Evolutionary conservation across 2,888 invertebrate genomes (phyloP), one percentile per base, ranked within the genome.

Genomic region (Xestia ashworthii): DNA sequence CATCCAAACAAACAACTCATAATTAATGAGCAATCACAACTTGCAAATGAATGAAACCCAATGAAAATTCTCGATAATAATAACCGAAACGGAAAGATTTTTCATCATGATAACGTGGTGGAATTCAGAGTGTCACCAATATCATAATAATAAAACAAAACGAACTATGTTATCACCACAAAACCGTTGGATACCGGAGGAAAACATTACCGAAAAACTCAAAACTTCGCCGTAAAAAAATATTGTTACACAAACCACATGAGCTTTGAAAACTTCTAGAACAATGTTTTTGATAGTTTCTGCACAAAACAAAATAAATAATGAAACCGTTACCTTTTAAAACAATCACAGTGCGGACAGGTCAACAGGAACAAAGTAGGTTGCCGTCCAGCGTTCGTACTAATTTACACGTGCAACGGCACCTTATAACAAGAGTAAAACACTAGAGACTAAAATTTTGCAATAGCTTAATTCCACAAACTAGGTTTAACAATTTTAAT

Each of bases 281-380:
- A 48, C 25, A 44, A 44, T 65, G 58, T 67, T 73, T 68, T 41
- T 71, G 48, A 65, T 68, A 78, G 72, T 82, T 80, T 77, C 55
- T 58, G 80, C 71, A 80, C 44, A 82, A 75, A 77, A 83, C 65
- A 85, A 84, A 84, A 88, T 66, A 88, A 86, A 86, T 87, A 86
- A 80, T 87, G 88, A 92, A 95, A 93, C 95, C 95, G 95, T 96
- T 96, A 96, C 96, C 95, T 95, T 95, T 95, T 94, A 90, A 94
- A 95, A 94, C 89, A 90, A 94, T 92, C 94, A 93, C 94, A 93
- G 94, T 87, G 91, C 90, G 89, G 93, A 66, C 94, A 93, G 93
- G 93, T 94, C 94, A 94, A 92, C 94, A 94, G 94, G 94, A 95
- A 95, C 94, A 93, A 95, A 93, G 94, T 94, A 94, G 92, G 93